Evolutionary conservation across 2,888 invertebrate genomes (phyloP).

Genomic region (Trachelus stipa): DNA sequence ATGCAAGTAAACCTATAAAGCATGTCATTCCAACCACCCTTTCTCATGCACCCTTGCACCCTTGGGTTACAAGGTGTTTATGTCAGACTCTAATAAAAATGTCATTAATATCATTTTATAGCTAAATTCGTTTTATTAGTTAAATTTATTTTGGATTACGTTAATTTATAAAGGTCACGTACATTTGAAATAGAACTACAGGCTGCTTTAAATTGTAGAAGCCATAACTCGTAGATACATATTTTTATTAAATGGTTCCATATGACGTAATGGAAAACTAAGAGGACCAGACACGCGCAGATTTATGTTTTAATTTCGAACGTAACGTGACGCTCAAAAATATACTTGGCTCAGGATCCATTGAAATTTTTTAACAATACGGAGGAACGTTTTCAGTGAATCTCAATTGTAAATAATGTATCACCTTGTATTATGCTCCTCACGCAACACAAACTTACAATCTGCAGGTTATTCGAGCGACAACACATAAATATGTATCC

Average conservation of each 20-base stretch:
- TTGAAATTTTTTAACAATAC: neutral
- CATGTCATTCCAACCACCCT: neutral
- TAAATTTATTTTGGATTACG: neutral
- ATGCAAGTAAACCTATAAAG: neutral
- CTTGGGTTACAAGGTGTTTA: neutral
- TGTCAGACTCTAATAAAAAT: neutral
- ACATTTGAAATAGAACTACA: too few relatives aligned
- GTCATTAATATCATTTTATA: neutral
- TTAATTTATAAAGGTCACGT: too few relatives aligned
- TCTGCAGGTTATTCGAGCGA: neutral
- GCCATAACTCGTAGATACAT: neutral
- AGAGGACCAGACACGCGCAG: neutral
- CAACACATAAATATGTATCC: neutral
- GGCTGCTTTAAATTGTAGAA: neutral
- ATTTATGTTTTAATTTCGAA: neutral
- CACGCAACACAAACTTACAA: neutral
- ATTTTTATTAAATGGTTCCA: neutral
- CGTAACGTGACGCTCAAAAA: neutral
- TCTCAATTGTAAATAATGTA: neutral
- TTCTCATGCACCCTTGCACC: neutral
- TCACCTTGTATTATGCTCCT: neutral
- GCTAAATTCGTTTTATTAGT: neutral
- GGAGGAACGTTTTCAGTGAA: neutral
- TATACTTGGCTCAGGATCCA: neutral
- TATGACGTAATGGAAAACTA: neutral